Percentiles rank a stretch among this genome's conserved stretches.
These are phyloP conservation scores for Plestiodon gilberti DNA, from an alignment of 2,113 vertebrate species.

Conservation along the genomic window DNA sequence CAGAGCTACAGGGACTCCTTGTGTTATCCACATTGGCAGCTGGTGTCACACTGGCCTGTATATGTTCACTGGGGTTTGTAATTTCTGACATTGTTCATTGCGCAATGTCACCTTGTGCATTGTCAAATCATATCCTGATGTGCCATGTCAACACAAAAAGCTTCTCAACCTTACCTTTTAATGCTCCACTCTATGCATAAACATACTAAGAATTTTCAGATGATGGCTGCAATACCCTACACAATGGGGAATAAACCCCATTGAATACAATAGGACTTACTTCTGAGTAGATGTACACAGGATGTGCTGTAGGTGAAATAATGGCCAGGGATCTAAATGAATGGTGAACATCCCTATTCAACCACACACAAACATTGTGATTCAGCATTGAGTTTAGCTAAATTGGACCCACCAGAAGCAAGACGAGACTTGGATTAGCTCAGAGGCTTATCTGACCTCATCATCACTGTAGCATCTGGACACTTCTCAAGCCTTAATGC, in stretches of 20 bases:
- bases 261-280: too few relatives aligned
- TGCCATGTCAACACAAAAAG: not conserved
- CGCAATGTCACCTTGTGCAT: not conserved
- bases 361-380: too few relatives aligned
- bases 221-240: too few relatives aligned
- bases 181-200: not conserved
- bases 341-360: not conserved
- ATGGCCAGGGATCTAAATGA: not conserved
- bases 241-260: too few relatives aligned
- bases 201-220: not conserved
- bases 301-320: constrained; percentile 9
- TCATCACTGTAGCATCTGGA: not conserved
- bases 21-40: not conserved
- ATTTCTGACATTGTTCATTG: not conserved
- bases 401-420: not conserved
- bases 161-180: constrained; percentile 6
- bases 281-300: too few relatives aligned
- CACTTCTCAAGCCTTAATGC: not conserved
- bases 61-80: not conserved
- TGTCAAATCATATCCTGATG: not conserved
- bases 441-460: not conserved
- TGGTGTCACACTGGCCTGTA: not conserved
- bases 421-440: not conserved
- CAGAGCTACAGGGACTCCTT: not conserved
- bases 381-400: not conserved